A percentile compares a stretch with the other conserved stretches of the same genome.
phyloP scores from a whole-genome alignment of 2,888 invertebrate genomes.

The Oxyteleia sp. region DNA sequence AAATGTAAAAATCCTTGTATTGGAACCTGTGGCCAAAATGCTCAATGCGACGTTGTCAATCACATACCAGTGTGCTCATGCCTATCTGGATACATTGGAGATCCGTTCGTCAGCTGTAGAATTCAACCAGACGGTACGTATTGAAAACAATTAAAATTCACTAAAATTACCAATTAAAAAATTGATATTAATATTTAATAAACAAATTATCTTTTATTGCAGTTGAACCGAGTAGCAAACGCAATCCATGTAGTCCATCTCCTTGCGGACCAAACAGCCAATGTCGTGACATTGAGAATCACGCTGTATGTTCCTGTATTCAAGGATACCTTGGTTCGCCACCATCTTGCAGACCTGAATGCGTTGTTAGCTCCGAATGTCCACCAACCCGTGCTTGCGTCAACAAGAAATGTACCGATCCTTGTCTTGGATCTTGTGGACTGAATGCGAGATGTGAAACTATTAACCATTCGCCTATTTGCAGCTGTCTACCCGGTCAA shows the following conservation, averaged over 20 bases:
- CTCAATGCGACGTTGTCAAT: constrained; percentile 93
- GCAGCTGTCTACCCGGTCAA: constrained; percentile 89
- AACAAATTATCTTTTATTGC: constrained; percentile 8
- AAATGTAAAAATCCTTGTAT: constrained; percentile 94
- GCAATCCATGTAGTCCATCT: constrained; percentile 86
- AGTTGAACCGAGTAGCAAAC: constrained; percentile 78
- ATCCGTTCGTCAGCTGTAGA: constrained; percentile 90
- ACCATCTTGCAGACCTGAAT: constrained; percentile 94
- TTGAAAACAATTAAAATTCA: no score
- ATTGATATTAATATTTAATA: no score
- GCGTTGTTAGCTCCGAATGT: constrained; percentile 95
- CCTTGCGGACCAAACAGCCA: constrained; percentile 94
- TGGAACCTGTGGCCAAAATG: constrained; percentile 94
- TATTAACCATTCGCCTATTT: constrained; percentile 88
- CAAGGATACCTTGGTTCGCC: constrained; percentile 93
- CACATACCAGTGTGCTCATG: constrained; percentile 94
- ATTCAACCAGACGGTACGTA: constrained; percentile 76
- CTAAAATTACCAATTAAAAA: no score
- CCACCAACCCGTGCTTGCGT: constrained; percentile 93
- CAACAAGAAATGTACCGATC: constrained; percentile 92
- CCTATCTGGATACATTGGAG: constrained; percentile 92
- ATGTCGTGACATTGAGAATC: constrained; percentile 92
- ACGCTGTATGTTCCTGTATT: constrained; percentile 94
- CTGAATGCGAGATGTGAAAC: constrained; percentile 87
- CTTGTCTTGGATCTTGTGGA: constrained; percentile 88